A percentile compares a stretch with the other conserved stretches of the same genome.
Evolutionary conservation across 2,797 vertebrate genomes (phyloP).

Genomic region (Emys orbicularis): DNA sequence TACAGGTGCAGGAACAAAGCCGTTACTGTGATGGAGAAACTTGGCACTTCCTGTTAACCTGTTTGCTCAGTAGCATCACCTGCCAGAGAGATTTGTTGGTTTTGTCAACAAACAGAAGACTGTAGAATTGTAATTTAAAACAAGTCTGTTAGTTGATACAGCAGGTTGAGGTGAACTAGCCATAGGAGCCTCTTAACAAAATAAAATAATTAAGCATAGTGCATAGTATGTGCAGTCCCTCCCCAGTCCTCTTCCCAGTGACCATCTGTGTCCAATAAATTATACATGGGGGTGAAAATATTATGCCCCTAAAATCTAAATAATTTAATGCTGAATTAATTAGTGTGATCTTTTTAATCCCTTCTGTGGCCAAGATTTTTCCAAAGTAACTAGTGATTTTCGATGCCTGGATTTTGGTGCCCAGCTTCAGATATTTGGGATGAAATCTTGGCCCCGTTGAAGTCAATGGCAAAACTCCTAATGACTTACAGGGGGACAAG

Average conservation of each 20-base stretch:
- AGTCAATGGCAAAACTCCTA: neutral
- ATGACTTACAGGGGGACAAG: fast-evolving
- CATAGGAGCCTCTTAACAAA: constrained; percentile 53
- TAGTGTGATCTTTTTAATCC: no score
- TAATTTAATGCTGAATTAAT: neutral
- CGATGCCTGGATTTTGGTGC: neutral
- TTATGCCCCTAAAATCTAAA: neutral
- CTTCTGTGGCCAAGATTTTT: neutral
- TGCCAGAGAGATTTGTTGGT: constrained; percentile 40
- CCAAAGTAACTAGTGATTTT: fast-evolving
- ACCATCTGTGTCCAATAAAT: neutral
- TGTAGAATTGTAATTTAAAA: constrained; percentile 35
- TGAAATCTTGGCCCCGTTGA: neutral
- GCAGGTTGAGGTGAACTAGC: neutral
- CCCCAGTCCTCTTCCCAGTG: neutral
- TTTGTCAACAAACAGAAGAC: constrained; percentile 63
- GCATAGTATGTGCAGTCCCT: neutral
- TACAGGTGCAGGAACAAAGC: constrained; percentile 45
- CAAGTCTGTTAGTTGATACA: constrained; percentile 43
- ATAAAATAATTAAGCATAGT: neutral
- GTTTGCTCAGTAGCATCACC: constrained; percentile 57
- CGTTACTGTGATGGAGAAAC: constrained; percentile 54
- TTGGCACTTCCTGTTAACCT: constrained; percentile 52
- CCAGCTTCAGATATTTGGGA: neutral
- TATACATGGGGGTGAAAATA: neutral